Evolutionary conservation across 2,888 invertebrate genomes (phyloP).

Genomic region (Agrotis exclamationis): DNA sequence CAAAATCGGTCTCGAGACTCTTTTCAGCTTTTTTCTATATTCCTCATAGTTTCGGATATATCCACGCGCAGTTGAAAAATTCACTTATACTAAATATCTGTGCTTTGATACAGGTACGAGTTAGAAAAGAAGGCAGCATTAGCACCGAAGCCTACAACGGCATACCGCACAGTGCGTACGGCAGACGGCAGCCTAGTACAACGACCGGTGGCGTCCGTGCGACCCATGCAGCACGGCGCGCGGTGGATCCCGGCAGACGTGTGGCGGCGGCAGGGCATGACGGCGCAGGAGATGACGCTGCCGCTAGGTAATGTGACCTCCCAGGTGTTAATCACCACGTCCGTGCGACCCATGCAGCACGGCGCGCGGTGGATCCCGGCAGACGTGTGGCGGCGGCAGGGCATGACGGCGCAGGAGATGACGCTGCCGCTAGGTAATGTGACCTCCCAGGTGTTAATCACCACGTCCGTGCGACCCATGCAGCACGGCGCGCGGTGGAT

Average conservation of each 20-base stretch:
- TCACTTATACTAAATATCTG: background rate
- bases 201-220: conserved; percentile 93
- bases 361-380: too few species aligned
- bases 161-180: conserved; percentile 92
- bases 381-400: conserved; percentile 83
- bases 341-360: too few species aligned
- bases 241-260: conserved; percentile 97
- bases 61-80: too few species aligned
- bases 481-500: conserved; percentile 95
- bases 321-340: too few species aligned
- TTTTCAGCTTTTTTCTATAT: too few species aligned
- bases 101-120: conserved; percentile 95
- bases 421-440: conserved; percentile 78
- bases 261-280: conserved; percentile 98
- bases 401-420: conserved; percentile 87
- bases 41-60: too few species aligned
- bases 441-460: conserved; percentile 80
- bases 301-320: conserved; percentile 92
- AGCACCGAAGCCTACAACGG: conserved; percentile 91
- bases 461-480: conserved; percentile 89
- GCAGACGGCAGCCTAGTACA: conserved; percentile 93
- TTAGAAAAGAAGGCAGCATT: conserved; percentile 97
- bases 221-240: conserved; percentile 95
- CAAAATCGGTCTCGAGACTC: too few species aligned
- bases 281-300: conserved; percentile 98